Evolutionary conservation across 2,797 vertebrate species (phyloP).

Genomic region (Urocyon cinereoargenteus): DNA sequence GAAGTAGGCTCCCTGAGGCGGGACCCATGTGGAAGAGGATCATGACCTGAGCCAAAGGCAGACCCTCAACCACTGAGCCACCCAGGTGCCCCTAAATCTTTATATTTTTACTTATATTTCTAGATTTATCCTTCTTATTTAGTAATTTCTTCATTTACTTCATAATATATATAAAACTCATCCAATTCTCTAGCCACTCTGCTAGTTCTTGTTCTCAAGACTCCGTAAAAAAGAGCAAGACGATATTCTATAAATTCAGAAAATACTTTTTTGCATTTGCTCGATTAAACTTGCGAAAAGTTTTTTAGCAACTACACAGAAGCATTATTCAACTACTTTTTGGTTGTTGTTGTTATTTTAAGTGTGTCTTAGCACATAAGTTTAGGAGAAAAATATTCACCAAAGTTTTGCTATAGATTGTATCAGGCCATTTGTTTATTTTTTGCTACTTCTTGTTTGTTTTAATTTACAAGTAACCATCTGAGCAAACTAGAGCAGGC

Average conservation of each 20-base stretch:
- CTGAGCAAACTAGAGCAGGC: constrained; percentile 56
- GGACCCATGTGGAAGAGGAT: too few species aligned
- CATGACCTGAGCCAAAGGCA: too few species aligned
- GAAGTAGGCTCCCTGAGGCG: too few species aligned
- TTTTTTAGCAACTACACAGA: constrained; percentile 63
- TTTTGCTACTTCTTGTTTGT: constrained; percentile 64
- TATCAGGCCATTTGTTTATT: constrained; percentile 71
- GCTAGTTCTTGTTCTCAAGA: not conserved
- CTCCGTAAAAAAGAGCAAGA: constrained; percentile 45
- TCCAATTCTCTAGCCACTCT: not conserved
- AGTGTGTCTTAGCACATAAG: constrained; percentile 66
- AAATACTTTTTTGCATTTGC: constrained; percentile 44
- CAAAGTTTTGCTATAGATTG: constrained; percentile 76
- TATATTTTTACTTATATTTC: constrained; percentile 55
- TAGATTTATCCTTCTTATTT: not conserved
- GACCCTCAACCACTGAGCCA: too few species aligned
- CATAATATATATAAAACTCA: not conserved
- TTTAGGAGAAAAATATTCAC: constrained; percentile 58
- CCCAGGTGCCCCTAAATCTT: not conserved
- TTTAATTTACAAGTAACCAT: constrained; percentile 81
- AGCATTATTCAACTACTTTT: constrained; percentile 70
- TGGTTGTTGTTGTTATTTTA: constrained; percentile 46
- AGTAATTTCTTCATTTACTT: not conserved
- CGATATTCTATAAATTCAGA: constrained; percentile 53
- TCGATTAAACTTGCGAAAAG: constrained; percentile 53